Evolutionary conservation across 2,113 vertebrate species (phyloP).

Genomic region (Asarcornis scutulata): DNA sequence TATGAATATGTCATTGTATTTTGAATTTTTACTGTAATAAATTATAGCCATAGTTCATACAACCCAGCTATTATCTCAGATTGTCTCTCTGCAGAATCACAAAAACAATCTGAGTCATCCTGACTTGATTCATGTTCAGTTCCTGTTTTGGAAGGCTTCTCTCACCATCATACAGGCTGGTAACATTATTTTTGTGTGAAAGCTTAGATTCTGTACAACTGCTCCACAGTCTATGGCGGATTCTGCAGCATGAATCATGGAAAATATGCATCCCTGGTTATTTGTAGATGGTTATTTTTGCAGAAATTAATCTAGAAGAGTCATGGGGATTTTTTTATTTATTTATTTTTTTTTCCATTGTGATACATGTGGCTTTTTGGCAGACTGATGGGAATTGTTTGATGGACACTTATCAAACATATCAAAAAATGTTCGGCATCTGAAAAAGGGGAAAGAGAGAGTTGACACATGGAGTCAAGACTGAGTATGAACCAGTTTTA

Average conservation of each 20-base stretch:
- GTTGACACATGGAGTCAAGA: not conserved
- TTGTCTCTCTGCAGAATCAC: slow-evolving; percentile 49
- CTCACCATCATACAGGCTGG: not conserved
- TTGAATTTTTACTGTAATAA: slow-evolving; percentile 35
- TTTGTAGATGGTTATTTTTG: slow-evolving; percentile 36
- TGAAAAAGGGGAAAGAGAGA: not conserved
- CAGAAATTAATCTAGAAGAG: not conserved
- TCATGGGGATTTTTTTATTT: not conserved
- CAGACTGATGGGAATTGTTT: not conserved
- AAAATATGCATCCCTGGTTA: slow-evolving; percentile 28
- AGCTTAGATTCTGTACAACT: slow-evolving; percentile 12
- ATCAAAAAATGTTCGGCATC: not conserved
- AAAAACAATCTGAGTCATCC: slow-evolving; percentile 65
- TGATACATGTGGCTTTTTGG: not conserved
- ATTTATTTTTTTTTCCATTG: not conserved
- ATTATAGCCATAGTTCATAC: slow-evolving; percentile 49
- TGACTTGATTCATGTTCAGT: slow-evolving; percentile 43
- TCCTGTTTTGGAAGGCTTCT: slow-evolving; percentile 59
- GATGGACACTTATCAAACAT: not conserved
- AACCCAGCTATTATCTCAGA: slow-evolving; percentile 65
- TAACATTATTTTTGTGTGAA: not conserved
- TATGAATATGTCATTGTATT: slow-evolving; percentile 3
- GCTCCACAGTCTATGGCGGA: not conserved
- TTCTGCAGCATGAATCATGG: slow-evolving; percentile 55
- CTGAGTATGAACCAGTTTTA: not conserved